Evolutionary conservation across 2,888 invertebrate genomes (phyloP).

Genomic region (Acrobasis consociella): DNA sequence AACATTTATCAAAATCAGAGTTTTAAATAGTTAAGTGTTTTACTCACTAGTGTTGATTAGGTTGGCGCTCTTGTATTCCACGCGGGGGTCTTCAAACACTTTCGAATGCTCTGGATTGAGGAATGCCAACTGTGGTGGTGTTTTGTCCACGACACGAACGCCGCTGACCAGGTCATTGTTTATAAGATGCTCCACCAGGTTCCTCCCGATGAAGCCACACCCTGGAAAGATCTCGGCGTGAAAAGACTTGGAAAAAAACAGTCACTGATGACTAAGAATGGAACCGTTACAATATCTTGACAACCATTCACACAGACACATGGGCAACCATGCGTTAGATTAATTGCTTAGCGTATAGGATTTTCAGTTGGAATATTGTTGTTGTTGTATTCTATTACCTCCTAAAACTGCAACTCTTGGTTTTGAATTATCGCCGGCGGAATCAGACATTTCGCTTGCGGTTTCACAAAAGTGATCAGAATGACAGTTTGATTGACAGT

Average conservation of each 20-base stretch:
- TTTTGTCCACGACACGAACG: constrained; percentile 94
- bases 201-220: constrained; percentile 96
- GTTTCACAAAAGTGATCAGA: constrained; percentile 51
- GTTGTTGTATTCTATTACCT: constrained; percentile 55
- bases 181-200: constrained; percentile 91
- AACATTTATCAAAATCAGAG: background rate
- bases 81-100: constrained; percentile 88
- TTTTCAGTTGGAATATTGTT: constrained; percentile 3
- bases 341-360: background rate
- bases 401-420: constrained; percentile 75
- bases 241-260: constrained; percentile 26
- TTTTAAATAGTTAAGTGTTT: background rate
- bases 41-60: constrained; percentile 92
- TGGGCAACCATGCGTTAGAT: background rate
- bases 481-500: constrained; percentile 45
- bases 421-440: constrained; percentile 75
- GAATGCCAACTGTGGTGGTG: constrained; percentile 96
- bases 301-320: constrained; percentile 25
- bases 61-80: constrained; percentile 96
- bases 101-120: constrained; percentile 88
- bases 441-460: constrained; percentile 69
- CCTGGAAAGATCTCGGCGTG: constrained; percentile 80
- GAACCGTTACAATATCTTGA: constrained; percentile 63
- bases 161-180: constrained; percentile 88
- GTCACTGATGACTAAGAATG: constrained; percentile 71